Evolutionary conservation across 30 jellyfish, hydroid and myxozoan genomes (phyloP), one percentile per base, ranked within the genome.

Genomic region (Turritopsis dohrnii): DNA sequence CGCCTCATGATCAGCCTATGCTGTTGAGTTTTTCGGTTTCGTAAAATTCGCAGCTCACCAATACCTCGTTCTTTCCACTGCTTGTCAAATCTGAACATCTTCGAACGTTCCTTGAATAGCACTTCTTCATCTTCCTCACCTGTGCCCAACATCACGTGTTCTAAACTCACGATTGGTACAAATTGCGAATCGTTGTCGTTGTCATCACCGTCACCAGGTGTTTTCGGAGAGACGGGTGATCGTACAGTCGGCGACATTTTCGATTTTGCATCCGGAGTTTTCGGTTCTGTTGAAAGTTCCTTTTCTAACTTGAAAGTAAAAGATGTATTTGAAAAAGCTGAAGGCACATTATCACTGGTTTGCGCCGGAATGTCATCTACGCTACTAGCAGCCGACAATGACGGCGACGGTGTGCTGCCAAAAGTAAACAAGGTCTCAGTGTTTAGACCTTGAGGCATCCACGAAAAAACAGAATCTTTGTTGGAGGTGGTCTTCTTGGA

Each of bases 61-160:
- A 76, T 79, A 8, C 98, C 98, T 31, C 98, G 79, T 74, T 85
- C 98, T 54, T 92, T 92, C 98, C 98, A 92, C 71, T 88, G 93
- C 24, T 52, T 60, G 66, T 88, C 96, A 72, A 75, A 88, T 24
- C 96, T 87, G 72, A 88, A 92, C 81, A 92, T 84, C 53, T 92
- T 92, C 24, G 95, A 95, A 41, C 88, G 89, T 16, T 88, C 93
- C 66, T 41, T 75, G 66, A 92, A 92, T 16, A 88, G 21, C 54
- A 82, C 86, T 29, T 26, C 86, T 72, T 92, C 98, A 65, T 76
- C 81, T 73, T 92, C 98, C 75, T 92, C 96, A 22, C 98, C 98
- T 24, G 95, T 84, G n/a, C 21, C 20, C 21, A 75, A 21, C 66
- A 73, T 81, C 66, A 82, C 74, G 31, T 79, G 85, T 54, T 81